Base-by-base conservation (phyloP, 2,888 invertebrate genomes). In the Drosophila tripunctata region DNA sequence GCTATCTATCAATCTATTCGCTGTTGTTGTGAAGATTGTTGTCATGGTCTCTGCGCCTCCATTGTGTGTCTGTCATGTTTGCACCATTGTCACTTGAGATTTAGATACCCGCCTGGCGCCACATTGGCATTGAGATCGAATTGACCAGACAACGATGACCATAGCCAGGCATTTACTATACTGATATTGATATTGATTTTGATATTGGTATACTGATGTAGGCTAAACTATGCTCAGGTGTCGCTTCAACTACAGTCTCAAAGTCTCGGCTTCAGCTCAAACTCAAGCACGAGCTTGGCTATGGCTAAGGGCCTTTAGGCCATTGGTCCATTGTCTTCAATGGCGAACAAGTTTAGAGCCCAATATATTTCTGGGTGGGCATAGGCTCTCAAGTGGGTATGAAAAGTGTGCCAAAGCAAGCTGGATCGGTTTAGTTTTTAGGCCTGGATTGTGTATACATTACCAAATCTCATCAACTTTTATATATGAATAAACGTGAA, bases 211-310 rank as follows among this genome's bases (percentile, higher is more conserved):
- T 8, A 55, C 62, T 70, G 70, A 73, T 83, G 75, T 77, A 65
- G 83, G 64, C 80, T 63, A 80, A 77, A 64, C 70, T 79, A 31
- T 47, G 79, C 77, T 82, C 80, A 82, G 80, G 80, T 81, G 79
- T 64, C 55, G 70, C 57, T 56, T n/a, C 67, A 55, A 19, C 30
- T 30, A 2, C 56, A 52, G 52, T 15, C 17, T 2, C 56, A 54
- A 35, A 36, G 51, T 12, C 12, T 4, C 52, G 40, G 27, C 43
- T 31, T 8, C 33, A 51, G 58, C 45, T 55, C 21, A 33, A 55
- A 58, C 61, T 62, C 58, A 74, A 69, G 74, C 74, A 74, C 54
- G 47, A 65, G 62, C 61, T 58, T 35, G 38, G 52, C 80, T 50
- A 67, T 35, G 38, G 52, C 80, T 50, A 67, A 67, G 68, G 64